Evolutionary conservation across 1,140 invertebrate genomes (phyloP).

Genomic region (Nixonia krombeini): DNA sequence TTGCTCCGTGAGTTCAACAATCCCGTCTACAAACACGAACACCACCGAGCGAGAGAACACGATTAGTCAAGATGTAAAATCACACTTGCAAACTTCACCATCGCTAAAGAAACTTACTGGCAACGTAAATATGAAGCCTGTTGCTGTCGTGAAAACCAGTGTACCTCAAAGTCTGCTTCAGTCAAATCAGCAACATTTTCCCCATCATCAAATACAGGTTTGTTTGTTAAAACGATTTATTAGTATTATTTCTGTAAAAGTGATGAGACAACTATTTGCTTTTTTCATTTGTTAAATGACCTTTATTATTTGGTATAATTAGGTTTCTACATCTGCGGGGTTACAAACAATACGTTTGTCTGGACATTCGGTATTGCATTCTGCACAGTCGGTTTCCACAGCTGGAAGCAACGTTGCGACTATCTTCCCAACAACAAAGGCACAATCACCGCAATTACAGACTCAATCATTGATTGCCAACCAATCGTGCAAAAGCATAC

Average conservation of each 20-base stretch:
- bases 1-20: slow-evolving; percentile 36
- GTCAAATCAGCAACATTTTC: slow-evolving; percentile 68
- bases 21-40: slow-evolving; percentile 12
- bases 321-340: slow-evolving; percentile 70
- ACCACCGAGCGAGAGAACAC: slow-evolving; percentile 30
- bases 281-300: slow-evolving; percentile 1
- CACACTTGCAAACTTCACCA: slow-evolving; percentile 26
- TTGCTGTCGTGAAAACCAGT: slow-evolving; percentile 65
- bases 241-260: slow-evolving; percentile 2
- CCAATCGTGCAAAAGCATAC: slow-evolving; percentile 66
- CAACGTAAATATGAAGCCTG: slow-evolving; percentile 61
- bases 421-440: slow-evolving; percentile 60
- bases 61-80: slow-evolving; percentile 27
- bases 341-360: slow-evolving; percentile 73
- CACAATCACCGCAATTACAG: slow-evolving; percentile 56
- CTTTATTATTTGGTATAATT: slow-evolving; percentile 14
- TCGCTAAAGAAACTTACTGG: slow-evolving; percentile 52
- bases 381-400: slow-evolving; percentile 55
- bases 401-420: slow-evolving; percentile 56
- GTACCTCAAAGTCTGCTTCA: slow-evolving; percentile 65
- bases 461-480: slow-evolving; percentile 62
- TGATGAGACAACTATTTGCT: background rate
- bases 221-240: background rate
- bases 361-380: slow-evolving; percentile 69
- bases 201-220: slow-evolving; percentile 69